Base-by-base conservation (phyloP, 2,888 invertebrate genomes). In the Xestia c-nigrum region DNA sequence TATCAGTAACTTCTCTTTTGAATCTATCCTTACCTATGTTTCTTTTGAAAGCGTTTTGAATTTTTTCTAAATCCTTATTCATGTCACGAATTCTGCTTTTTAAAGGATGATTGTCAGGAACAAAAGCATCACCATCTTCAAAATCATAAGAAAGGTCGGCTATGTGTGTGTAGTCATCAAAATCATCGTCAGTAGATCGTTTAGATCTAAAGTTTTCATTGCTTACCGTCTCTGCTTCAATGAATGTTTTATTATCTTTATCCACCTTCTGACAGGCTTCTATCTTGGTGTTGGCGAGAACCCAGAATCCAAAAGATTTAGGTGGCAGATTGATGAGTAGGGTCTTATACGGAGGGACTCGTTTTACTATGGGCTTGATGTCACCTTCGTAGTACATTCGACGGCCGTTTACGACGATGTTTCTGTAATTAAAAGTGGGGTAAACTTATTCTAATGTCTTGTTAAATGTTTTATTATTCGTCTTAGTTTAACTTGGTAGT, bases 291-390 rank as follows among this genome's bases (percentile, higher is more conserved):
- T 97, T 97, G 0, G 98, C 98, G 19, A 98, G 91, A 0, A 98
- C 98, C 97, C 98, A 98, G 92, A 98, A 98, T 0, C 97, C 98
- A 66, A 98, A 97, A 0, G 98, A 97, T 88, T 97, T 97, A 0
- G 98, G 95, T 3, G 98, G 98, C 5, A 98, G 90, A 66, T 96
- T 96, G 24, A 98, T 91, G 12, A 97, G 94, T 5, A 98, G 87
- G 0, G 97, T 96, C 88, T 96, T 95, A 76, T 96, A 96, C 10
- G 97, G 96, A 76, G 97, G 92, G 31, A 97, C 96, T 5, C 94
- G 93, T 86, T 95, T 96, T 65, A 97, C 94, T 69, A 96, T 91
- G 6, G 97, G 97, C 79, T 97, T 95, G 19, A 98, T 94, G 40
- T 97, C 97, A 0, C 97, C 97, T 87, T 97, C 97, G 57, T 97